Conservation (phyloP, 2,888 invertebrate genomes). For the Morinoia aosen region DNA sequence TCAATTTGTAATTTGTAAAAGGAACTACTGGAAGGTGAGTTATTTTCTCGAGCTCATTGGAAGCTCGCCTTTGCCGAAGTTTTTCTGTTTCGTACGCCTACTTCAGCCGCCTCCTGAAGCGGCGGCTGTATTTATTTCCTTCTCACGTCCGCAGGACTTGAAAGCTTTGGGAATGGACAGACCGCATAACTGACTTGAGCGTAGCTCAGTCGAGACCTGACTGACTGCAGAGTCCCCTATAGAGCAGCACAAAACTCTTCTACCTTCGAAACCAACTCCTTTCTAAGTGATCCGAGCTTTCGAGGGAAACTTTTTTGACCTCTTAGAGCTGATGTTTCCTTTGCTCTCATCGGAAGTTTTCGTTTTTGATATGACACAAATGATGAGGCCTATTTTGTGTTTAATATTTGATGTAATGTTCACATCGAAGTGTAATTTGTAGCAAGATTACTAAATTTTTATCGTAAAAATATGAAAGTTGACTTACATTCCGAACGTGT, state of each 20-base stretch:
- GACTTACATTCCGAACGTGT: too few species aligned
- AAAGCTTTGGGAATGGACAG: neutral
- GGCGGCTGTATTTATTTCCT: neutral
- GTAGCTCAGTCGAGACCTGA: neutral
- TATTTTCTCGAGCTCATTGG: neutral
- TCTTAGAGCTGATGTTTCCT: too few species aligned
- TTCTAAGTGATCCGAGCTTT: neutral
- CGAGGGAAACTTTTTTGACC: too few species aligned
- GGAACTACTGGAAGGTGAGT: neutral
- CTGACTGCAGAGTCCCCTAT: neutral
- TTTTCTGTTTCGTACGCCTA: neutral
- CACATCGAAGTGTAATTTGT: too few species aligned
- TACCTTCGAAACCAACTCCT: neutral
- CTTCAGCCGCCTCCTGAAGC: neutral
- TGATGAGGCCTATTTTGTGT: too few species aligned
- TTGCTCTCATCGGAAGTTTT: too few species aligned
- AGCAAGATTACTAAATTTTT: too few species aligned
- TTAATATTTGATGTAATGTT: too few species aligned
- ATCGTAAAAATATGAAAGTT: too few species aligned
- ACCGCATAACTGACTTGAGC: neutral
- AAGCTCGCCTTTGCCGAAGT: neutral
- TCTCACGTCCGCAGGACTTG: neutral
- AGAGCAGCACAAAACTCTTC: neutral
- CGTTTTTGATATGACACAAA: too few species aligned
- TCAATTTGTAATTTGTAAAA: neutral